phyloP scores from a whole-genome alignment of 2,113 vertebrate genomes.

The Camarhynchus parvulus region DNA sequence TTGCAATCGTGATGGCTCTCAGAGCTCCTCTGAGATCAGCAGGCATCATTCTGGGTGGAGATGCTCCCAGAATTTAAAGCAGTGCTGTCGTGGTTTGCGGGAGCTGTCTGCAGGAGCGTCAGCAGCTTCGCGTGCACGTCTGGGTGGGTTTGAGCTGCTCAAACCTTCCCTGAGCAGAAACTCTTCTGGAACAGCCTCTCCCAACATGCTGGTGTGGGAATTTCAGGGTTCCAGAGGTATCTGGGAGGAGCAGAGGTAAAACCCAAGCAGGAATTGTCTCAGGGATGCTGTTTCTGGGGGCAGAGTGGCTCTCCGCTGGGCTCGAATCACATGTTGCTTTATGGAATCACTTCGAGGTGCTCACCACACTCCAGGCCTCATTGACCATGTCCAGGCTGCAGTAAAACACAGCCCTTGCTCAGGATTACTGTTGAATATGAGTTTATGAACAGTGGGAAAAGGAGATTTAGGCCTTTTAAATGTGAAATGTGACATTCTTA shows the following conservation, averaged over 20 bases:
- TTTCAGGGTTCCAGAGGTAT: background rate
- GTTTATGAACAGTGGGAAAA: background rate
- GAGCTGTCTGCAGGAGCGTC: background rate
- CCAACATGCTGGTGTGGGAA: background rate
- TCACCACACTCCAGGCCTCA: background rate
- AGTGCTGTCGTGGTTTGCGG: background rate
- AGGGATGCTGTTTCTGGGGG: background rate
- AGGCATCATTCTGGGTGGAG: background rate
- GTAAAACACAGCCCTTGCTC: background rate
- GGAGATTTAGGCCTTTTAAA: background rate
- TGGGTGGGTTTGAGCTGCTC: background rate
- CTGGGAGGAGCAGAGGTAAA: background rate
- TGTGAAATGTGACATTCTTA: background rate
- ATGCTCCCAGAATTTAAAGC: background rate
- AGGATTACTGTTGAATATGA: background rate
- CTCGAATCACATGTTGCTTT: background rate
- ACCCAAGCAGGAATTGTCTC: background rate
- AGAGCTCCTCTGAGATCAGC: slow-evolving; percentile 40
- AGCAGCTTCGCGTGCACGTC: background rate
- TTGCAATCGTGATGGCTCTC: slow-evolving; percentile 1
- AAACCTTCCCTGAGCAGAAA: background rate
- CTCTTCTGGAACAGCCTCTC: background rate
- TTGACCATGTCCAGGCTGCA: background rate
- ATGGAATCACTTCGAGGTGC: background rate
- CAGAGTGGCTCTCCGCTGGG: background rate